Conservation (phyloP, 2,797 vertebrate genomes). For the Sciurus vulgaris region DNA sequence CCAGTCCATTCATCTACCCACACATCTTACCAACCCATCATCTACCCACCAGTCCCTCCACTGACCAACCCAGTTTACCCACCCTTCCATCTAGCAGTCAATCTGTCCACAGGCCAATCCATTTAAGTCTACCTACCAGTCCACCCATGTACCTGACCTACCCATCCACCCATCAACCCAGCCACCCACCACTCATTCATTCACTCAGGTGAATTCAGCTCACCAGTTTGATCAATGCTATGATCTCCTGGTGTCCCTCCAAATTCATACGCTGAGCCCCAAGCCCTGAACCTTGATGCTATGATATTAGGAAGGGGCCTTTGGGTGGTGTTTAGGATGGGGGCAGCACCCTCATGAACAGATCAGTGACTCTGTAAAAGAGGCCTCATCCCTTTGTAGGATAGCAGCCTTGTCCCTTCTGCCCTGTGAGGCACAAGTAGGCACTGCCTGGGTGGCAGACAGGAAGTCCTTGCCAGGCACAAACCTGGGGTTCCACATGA, state of each 20-base stretch:
- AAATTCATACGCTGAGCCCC: too few species aligned
- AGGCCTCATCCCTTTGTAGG: not conserved
- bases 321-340: not conserved
- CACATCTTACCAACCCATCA: too few species aligned
- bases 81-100: too few species aligned
- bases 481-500: not conserved
- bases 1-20: too few species aligned
- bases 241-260: not conserved
- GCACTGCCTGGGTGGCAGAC: not conserved
- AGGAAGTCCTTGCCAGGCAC: not conserved
- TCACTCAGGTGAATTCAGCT: not conserved
- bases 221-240: not conserved
- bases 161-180: not conserved
- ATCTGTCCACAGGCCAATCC: too few species aligned
- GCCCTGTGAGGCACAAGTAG: not conserved
- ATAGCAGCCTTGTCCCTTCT: not conserved
- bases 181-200: not conserved
- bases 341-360: not conserved
- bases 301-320: not conserved
- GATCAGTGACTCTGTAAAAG: not conserved
- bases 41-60: too few species aligned
- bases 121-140: too few species aligned
- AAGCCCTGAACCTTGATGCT: not conserved
- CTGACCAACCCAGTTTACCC: too few species aligned
- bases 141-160: too few species aligned